Conservation (phyloP, 1,140 invertebrate genomes). For the Macrosteles quadrilineatus region DNA sequence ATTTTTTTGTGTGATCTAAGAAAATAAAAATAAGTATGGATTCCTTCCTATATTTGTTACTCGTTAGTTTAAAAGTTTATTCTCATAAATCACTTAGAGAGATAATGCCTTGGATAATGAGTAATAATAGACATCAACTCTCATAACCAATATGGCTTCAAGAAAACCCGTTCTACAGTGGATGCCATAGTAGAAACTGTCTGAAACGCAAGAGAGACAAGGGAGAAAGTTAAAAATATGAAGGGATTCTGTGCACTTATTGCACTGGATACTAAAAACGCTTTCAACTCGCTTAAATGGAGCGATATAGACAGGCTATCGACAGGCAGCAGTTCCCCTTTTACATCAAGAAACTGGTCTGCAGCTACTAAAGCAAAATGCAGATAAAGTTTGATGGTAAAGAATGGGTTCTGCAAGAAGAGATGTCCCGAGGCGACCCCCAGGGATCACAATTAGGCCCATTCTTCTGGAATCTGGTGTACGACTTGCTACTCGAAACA, state of each 20-base stretch:
- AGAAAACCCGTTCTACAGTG: neutral
- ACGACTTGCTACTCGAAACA: neutral
- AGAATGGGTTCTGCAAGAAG: neutral
- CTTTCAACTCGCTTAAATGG: neutral
- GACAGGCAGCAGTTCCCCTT: neutral
- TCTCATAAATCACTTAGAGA: too few relatives aligned
- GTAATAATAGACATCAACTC: too few relatives aligned
- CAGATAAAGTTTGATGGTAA: neutral
- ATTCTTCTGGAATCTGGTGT: conserved; percentile 3
- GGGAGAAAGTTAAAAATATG: neutral
- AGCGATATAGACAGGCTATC: neutral
- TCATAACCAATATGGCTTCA: neutral
- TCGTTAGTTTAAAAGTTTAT: too few relatives aligned
- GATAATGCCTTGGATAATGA: too few relatives aligned
- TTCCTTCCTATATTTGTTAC: too few relatives aligned
- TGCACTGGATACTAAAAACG: neutral
- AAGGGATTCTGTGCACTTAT: neutral
- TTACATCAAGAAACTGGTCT: neutral
- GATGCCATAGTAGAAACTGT: too few relatives aligned
- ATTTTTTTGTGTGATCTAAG: too few relatives aligned
- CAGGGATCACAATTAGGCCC: neutral
- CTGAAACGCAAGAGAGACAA: neutral
- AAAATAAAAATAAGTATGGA: too few relatives aligned
- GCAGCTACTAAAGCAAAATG: neutral
- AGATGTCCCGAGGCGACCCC: neutral